Evolutionary conservation across 1,140 invertebrate genomes (phyloP).

Genomic region (Fopius arisanus): DNA sequence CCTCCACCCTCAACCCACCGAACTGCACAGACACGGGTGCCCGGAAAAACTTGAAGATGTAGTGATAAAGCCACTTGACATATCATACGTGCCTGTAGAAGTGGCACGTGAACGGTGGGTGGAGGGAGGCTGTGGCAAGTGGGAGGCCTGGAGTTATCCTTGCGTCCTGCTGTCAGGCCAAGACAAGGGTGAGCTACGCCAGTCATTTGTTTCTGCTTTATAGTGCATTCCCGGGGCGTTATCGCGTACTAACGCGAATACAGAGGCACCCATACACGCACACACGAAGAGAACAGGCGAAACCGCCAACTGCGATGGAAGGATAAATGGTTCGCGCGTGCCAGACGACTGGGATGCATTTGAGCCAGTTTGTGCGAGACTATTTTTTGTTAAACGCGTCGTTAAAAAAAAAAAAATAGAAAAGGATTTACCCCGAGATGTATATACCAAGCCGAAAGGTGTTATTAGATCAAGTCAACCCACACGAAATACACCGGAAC

Average conservation of each 20-base stretch:
- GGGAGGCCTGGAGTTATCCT: conserved; percentile 22
- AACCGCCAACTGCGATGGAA: conserved; percentile 7
- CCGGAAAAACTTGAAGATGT: neutral
- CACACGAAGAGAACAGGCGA: neutral
- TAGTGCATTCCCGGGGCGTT: conserved; percentile 33
- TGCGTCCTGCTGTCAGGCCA: conserved; percentile 22
- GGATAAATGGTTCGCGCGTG: conserved; percentile 30
- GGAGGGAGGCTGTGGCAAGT: neutral
- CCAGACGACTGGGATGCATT: conserved; percentile 14
- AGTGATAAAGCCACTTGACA: conserved; percentile 13
- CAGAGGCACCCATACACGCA: neutral
- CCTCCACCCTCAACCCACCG: neutral
- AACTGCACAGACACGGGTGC: neutral
- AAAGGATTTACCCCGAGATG: neutral
- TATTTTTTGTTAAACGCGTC: neutral
- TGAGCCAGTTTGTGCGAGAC: neutral
- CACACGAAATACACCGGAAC: conserved; percentile 40
- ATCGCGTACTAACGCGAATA: conserved; percentile 26
- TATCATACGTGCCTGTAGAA: conserved; percentile 5
- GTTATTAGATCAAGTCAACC: conserved; percentile 55
- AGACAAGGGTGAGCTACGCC: conserved; percentile 37
- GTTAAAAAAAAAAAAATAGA: neutral
- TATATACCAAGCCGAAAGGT: conserved; percentile 45
- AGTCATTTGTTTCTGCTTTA: conserved; percentile 39
- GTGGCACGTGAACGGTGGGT: neutral